Evolutionary conservation across 92 coral and sea anemone genomes (phyloP).

Genomic region (Siderastrea radians): DNA sequence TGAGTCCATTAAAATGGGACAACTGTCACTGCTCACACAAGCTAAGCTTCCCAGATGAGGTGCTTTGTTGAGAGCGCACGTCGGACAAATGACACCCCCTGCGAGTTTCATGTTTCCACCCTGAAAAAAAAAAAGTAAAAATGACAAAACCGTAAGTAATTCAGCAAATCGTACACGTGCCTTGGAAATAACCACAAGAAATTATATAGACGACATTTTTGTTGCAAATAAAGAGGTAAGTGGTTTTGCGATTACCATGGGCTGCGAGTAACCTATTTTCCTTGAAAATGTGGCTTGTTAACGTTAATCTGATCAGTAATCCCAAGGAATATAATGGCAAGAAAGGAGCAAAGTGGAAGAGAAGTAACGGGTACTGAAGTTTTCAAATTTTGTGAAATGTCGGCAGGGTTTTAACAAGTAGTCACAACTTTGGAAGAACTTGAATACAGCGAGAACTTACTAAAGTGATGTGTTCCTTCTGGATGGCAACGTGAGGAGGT

Average conservation of each 20-base stretch:
- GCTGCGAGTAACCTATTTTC: no score
- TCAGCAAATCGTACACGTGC: not conserved
- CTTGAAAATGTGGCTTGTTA: no score
- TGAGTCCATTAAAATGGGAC: not conserved
- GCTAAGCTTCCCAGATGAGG: slow-evolving; percentile 78
- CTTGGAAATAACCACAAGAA: slow-evolving; percentile 17
- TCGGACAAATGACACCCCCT: slow-evolving; percentile 77
- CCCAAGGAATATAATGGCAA: no score
- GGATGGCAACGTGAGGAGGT: slow-evolving; percentile 38
- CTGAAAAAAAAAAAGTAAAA: slow-evolving; percentile 28
- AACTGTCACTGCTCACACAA: not conserved
- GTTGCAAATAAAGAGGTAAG: no score
- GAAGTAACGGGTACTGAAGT: no score
- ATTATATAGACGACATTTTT: no score
- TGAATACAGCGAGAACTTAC: slow-evolving; percentile 6
- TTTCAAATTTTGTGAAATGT: no score
- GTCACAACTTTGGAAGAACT: not conserved
- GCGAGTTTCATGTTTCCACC: slow-evolving; percentile 42
- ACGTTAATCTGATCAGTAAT: not conserved
- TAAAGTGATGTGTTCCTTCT: slow-evolving; percentile 39
- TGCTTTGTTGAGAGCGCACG: slow-evolving; percentile 62
- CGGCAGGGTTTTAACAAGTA: no score
- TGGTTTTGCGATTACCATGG: no score
- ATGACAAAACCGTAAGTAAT: not conserved
- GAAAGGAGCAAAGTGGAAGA: no score